phyloP scores from a whole-genome alignment of 2,113 vertebrate genomes.

The Nerophis ophidion region DNA sequence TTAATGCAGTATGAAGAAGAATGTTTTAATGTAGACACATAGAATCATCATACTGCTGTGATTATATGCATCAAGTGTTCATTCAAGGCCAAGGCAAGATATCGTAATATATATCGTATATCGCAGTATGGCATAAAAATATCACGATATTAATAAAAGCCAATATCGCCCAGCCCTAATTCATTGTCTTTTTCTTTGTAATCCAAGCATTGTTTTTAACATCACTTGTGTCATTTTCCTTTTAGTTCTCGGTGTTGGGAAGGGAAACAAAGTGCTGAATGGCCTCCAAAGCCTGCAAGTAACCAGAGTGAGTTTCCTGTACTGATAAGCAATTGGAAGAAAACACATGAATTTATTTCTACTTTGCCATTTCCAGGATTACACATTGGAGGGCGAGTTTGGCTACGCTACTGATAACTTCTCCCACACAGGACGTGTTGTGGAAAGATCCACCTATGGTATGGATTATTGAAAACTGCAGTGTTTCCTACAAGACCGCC shows the following conservation, averaged over 20 bases:
- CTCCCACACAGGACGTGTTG: slow-evolving; percentile 73
- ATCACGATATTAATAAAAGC: too few species aligned
- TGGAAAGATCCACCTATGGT: slow-evolving; percentile 90
- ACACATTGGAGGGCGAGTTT: slow-evolving; percentile 82
- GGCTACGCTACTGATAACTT: slow-evolving; percentile 88
- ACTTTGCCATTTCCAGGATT: slow-evolving; percentile 71
- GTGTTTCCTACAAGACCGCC: neutral
- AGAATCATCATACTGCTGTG: too few species aligned
- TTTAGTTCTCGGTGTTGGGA: slow-evolving; percentile 82
- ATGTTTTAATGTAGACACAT: too few species aligned
- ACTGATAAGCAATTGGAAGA: neutral
- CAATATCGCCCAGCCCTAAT: too few species aligned
- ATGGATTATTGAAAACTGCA: slow-evolving; percentile 40
- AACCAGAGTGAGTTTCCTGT: slow-evolving; percentile 74
- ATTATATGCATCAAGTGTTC: too few species aligned
- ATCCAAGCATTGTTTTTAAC: neutral
- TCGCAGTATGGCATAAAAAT: too few species aligned
- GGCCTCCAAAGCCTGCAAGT: slow-evolving; percentile 72
- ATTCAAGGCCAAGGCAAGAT: too few species aligned
- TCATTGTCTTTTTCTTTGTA: neutral
- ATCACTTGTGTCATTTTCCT: neutral
- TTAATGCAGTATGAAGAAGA: too few species aligned
- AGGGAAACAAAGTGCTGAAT: slow-evolving; percentile 71
- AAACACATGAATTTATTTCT: neutral
- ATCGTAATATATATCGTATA: too few species aligned